Evolutionary conservation across 2,113 vertebrate genomes (phyloP).

Genomic region (Coregonus clupeaformis): DNA sequence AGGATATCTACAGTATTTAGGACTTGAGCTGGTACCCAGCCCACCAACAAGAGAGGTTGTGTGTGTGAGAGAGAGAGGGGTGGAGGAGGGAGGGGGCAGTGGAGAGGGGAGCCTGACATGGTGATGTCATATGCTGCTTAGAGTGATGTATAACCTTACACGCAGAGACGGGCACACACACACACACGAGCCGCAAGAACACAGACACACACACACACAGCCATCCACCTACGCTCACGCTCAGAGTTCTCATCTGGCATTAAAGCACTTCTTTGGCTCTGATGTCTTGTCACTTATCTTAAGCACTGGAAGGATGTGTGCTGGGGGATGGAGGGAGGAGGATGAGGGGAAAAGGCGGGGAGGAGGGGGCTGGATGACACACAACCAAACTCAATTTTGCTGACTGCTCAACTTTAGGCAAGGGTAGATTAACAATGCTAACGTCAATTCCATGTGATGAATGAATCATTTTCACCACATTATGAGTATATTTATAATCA

Average conservation of each 20-base stretch:
- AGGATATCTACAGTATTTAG: constrained; percentile 39
- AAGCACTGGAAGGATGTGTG: constrained; percentile 63
- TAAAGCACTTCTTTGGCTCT: constrained; percentile 64
- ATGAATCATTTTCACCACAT: constrained; percentile 40
- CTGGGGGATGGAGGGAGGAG: neutral
- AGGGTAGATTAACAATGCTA: constrained; percentile 59
- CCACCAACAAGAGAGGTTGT: constrained; percentile 48
- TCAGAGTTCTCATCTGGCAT: constrained; percentile 60
- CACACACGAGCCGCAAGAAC: too few relatives aligned
- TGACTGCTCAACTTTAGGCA: constrained; percentile 67
- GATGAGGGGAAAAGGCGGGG: neutral
- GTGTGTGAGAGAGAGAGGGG: constrained; percentile 21
- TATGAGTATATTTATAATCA: constrained; percentile 41
- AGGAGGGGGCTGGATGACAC: constrained; percentile 40
- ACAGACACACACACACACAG: neutral
- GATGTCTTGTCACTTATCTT: constrained; percentile 74
- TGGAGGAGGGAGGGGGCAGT: constrained; percentile 41
- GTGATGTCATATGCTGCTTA: constrained; percentile 62
- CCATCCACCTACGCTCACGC: constrained; percentile 45
- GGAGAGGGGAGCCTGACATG: constrained; percentile 8
- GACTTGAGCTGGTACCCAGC: constrained; percentile 46
- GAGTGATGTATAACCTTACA: constrained; percentile 63
- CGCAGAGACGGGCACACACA: neutral
- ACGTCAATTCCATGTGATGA: constrained; percentile 50
- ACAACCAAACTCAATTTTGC: constrained; percentile 58